phyloP scores from a whole-genome alignment of 2,113 vertebrate species.

The Tautogolabrus adspersus region DNA sequence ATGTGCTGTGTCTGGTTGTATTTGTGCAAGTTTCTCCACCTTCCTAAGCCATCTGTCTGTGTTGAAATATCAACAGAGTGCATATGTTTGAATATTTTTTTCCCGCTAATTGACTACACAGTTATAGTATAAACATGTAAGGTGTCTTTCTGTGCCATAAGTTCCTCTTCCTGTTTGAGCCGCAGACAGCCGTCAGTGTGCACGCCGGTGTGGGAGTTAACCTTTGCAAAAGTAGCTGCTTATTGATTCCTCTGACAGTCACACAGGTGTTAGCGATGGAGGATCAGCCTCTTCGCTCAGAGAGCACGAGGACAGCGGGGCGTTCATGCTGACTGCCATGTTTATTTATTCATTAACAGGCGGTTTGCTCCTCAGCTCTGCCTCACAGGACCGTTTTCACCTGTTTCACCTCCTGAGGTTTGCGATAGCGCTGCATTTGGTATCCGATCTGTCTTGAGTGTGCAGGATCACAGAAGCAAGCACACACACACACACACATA shows the following conservation, averaged over 20 bases:
- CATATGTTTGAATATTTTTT: constrained; percentile 11
- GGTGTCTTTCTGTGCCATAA: constrained; percentile 2
- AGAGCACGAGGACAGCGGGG: constrained; percentile 47
- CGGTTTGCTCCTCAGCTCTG: constrained; percentile 31
- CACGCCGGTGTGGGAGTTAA: constrained; percentile 38
- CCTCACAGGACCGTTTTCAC: constrained; percentile 53
- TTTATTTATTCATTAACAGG: constrained; percentile 75
- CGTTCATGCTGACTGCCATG: constrained; percentile 46
- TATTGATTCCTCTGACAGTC: constrained; percentile 67
- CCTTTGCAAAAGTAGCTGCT: constrained; percentile 61
- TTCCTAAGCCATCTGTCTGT: constrained; percentile 23
- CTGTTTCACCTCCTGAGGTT: constrained; percentile 60
- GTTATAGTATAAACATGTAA: constrained; percentile 3
- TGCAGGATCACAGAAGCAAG: constrained; percentile 1
- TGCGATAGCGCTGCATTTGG: constrained; percentile 18
- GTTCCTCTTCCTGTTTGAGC: constrained; percentile 50
- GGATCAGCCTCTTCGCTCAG: constrained; percentile 66
- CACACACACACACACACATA: background rate
- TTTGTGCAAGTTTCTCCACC: constrained; percentile 26
- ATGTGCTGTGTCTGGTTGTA: background rate
- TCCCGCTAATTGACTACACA: background rate
- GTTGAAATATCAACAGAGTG: constrained; percentile 11
- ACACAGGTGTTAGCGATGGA: constrained; percentile 63
- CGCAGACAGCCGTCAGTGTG: constrained; percentile 14
- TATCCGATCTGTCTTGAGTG: constrained; percentile 27